Percentiles rank a stretch among this genome's conserved stretches.
phyloP scores from a whole-genome alignment of 2,113 vertebrate genomes.

The Pedionomus torquatus region DNA sequence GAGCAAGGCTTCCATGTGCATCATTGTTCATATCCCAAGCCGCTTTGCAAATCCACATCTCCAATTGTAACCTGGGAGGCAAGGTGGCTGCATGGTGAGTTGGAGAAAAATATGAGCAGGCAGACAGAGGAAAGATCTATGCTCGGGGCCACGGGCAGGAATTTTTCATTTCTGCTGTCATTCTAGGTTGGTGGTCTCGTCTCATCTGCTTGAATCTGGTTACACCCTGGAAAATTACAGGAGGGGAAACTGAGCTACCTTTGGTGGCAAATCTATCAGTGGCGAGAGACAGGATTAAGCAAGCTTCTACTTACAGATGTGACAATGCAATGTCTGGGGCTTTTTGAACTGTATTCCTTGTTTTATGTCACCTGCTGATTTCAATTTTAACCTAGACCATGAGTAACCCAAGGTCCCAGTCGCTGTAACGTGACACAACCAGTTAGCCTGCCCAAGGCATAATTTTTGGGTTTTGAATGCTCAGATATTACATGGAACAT shows the following conservation, averaged over 20 bases:
- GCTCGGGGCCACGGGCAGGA: fast-evolving
- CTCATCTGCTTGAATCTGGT: neutral
- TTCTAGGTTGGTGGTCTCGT: neutral
- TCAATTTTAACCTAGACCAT: neutral
- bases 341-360: neutral
- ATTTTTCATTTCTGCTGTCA: neutral
- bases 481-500: neutral
- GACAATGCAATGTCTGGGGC: neutral
- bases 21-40: neutral
- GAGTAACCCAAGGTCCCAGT: neutral
- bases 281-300: neutral
- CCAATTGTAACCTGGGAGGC: neutral
- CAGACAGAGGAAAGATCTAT: neutral
- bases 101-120: neutral
- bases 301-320: neutral
- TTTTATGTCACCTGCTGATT: neutral
- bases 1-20: neutral
- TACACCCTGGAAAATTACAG: neutral
- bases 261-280: neutral
- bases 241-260: neutral
- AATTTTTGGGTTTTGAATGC: neutral
- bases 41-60: neutral
- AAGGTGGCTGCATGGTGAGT: neutral
- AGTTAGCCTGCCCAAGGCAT: neutral
- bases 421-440: neutral